A percentile compares a stretch with the other conserved stretches of the same genome.
Conservation (phyloP, 2,797 vertebrate genomes). For the Strix occidentalis region DNA sequence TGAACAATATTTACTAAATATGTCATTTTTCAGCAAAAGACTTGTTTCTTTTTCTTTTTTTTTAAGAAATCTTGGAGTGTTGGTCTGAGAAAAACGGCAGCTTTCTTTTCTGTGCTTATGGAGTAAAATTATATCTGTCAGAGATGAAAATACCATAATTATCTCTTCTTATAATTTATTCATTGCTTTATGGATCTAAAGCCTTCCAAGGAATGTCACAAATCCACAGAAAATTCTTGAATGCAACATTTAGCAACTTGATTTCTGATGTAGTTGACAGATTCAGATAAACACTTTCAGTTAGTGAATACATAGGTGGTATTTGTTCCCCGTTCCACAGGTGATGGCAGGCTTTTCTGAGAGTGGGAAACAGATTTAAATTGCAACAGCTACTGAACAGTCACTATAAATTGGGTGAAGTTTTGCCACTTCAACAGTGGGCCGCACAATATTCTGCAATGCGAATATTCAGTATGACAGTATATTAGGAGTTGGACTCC, state of each 20-base stretch:
- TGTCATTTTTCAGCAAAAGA: slow-evolving; percentile 61
- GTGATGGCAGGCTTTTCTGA: neutral
- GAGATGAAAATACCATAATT: slow-evolving; percentile 77
- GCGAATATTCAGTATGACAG: neutral
- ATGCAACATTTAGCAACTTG: slow-evolving; percentile 61
- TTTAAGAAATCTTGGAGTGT: neutral
- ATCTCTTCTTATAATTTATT: slow-evolving; percentile 77
- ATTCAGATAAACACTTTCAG: slow-evolving; percentile 58
- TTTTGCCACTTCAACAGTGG: neutral
- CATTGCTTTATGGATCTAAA: slow-evolving; percentile 75
- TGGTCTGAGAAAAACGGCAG: slow-evolving; percentile 46
- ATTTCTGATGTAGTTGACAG: slow-evolving; percentile 70
- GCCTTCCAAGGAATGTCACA: slow-evolving; percentile 66
- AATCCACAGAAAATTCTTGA: slow-evolving; percentile 68
- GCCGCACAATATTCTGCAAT: neutral
- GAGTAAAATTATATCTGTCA: slow-evolving; percentile 74
- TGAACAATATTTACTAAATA: slow-evolving; percentile 69
- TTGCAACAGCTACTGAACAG: neutral
- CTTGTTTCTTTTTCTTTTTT: neutral
- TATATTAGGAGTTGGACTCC: neutral
- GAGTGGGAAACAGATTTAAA: neutral
- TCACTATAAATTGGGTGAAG: neutral
- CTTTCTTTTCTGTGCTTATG: slow-evolving; percentile 63
- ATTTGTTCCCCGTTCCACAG: neutral
- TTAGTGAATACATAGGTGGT: neutral